Conservation (phyloP, 2,888 invertebrate genomes). For the Drosophila glabriapex region DNA sequence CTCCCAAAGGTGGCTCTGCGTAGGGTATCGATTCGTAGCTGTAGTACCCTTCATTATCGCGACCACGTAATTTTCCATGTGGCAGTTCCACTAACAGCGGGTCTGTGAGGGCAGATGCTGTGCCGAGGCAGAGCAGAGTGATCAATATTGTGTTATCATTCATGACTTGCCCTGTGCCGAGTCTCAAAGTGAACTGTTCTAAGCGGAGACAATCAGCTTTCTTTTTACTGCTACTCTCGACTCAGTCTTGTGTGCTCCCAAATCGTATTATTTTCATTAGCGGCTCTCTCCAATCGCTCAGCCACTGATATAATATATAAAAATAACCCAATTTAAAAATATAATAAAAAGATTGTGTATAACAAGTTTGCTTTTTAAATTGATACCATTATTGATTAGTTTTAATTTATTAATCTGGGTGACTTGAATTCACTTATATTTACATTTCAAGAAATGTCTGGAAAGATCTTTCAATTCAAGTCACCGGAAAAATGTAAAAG, state of each 20-base stretch:
- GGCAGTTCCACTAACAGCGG: slow-evolving; percentile 63
- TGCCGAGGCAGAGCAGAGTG: slow-evolving; percentile 9
- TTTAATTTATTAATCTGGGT: too few species aligned
- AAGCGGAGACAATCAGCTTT: neutral
- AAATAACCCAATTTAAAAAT: too few species aligned
- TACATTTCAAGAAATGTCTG: too few species aligned
- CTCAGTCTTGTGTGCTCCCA: neutral
- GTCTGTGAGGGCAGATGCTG: slow-evolving; percentile 20
- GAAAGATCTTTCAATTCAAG: too few species aligned
- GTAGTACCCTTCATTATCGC: slow-evolving; percentile 84
- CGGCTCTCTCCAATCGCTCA: neutral
- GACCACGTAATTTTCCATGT: slow-evolving; percentile 76
- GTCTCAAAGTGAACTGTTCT: slow-evolving; percentile 18
- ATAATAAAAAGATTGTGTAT: neutral
- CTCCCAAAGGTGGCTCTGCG: slow-evolving; percentile 89
- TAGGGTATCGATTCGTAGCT: slow-evolving; percentile 90
- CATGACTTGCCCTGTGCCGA: slow-evolving; percentile 16
- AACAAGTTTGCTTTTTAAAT: too few species aligned
- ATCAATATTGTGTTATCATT: neutral
- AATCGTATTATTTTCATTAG: too few species aligned
- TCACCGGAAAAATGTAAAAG: too few species aligned
- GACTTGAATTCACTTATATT: too few species aligned
- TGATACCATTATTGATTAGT: too few species aligned
- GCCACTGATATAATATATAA: neutral
- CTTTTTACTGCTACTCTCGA: neutral